Conservation (phyloP, 2,113 vertebrate genomes). For the Gymnobelideus leadbeateri region DNA sequence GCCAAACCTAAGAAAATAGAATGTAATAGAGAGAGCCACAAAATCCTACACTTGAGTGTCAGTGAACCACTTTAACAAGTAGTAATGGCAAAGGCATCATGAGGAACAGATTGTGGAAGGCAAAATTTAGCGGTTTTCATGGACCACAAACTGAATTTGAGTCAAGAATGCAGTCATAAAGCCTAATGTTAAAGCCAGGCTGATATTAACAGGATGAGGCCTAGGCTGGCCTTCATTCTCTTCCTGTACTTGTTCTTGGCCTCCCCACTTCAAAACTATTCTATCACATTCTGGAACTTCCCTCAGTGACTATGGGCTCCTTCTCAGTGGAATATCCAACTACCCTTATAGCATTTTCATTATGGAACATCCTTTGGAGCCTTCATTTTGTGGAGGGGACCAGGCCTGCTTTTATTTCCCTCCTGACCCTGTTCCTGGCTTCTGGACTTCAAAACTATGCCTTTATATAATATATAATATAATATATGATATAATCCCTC, state of each 20-base stretch:
- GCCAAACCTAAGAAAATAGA: neutral
- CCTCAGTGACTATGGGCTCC: neutral
- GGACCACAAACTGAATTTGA: neutral
- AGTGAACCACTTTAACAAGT: neutral
- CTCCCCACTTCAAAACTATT: neutral
- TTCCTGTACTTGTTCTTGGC: neutral
- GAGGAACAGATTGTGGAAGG: neutral
- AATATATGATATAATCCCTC: neutral
- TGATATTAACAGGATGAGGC: neutral
- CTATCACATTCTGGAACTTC: neutral
- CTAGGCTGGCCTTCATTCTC: neutral
- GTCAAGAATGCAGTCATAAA: neutral
- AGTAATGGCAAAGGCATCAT: neutral
- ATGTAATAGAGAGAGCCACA: neutral
- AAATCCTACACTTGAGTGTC: neutral
- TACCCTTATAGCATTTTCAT: neutral
- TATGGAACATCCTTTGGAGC: neutral
- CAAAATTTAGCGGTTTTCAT: neutral
- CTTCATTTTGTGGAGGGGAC: neutral
- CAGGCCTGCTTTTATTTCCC: neutral
- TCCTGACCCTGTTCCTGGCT: neutral
- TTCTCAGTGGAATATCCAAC: neutral
- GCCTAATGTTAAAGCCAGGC: neutral
- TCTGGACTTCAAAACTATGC: neutral
- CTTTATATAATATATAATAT: too few species aligned